Percentiles rank a stretch among this genome's conserved stretches.
These are phyloP conservation scores for Phymanthus crucifer DNA, from an alignment of 92 coral and sea anemone genomes.

Conservation along the genomic window DNA sequence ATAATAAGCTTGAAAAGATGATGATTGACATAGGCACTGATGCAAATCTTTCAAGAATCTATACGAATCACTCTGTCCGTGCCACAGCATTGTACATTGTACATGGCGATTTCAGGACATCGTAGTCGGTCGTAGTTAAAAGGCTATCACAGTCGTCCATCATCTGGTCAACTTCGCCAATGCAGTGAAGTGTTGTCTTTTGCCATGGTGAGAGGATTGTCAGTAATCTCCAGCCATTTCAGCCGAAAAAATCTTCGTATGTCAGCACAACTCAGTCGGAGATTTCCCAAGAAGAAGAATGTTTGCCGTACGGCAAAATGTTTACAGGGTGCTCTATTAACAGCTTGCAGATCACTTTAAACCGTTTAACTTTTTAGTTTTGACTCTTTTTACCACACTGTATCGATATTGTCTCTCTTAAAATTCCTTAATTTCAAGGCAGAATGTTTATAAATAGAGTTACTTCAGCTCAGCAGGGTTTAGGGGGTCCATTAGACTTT, in stretches of 20 bases:
- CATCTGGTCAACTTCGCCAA: slow-evolving; percentile 42
- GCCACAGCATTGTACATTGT: slow-evolving; percentile 38
- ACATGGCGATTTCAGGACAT: slow-evolving; percentile 40
- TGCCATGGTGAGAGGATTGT: slow-evolving; percentile 30
- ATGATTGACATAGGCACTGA: slow-evolving; percentile 39
- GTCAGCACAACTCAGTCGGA: not conserved
- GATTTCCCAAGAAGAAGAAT: not conserved
- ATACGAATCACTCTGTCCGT: slow-evolving; percentile 39
- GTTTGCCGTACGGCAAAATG: not conserved
- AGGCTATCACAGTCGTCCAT: slow-evolving; percentile 39
- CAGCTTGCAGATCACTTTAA: not conserved
- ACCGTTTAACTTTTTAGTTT: not conserved
- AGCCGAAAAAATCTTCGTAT: not conserved
- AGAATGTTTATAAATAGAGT: not conserved
- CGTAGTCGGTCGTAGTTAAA: slow-evolving; percentile 34
- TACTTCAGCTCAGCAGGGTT: not conserved
- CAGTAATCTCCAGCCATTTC: not conserved
- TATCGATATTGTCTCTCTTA: not conserved
- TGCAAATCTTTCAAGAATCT: slow-evolving; percentile 27
- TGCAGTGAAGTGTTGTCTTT: slow-evolving; percentile 53
- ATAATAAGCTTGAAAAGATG: slow-evolving; percentile 37
- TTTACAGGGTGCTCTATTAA: not conserved
- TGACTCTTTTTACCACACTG: not conserved
- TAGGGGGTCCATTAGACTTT: too few species aligned
- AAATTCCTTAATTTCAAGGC: not conserved